Base-by-base conservation (phyloP, 2,888 invertebrate genomes). In the Stenurella melanura region DNA sequence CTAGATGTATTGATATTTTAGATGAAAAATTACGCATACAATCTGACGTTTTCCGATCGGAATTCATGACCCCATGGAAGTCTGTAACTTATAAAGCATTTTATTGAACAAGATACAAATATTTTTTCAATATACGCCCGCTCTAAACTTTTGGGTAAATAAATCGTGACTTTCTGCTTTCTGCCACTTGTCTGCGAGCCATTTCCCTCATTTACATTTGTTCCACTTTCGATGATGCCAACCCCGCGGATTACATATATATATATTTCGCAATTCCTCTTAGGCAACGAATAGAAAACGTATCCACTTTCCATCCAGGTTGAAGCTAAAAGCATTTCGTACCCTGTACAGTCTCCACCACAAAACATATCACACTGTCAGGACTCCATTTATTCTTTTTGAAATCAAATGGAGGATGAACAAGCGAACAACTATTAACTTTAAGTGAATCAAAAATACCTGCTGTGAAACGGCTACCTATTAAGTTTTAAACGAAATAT, bases 121-220 rank as follows among this genome's bases (percentile, higher is more conserved):
- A 64, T 64, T 64, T 64, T 64, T 64, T 21, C 42, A n/a, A 21
- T 21, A 30, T 30, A 26, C 42, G n/a, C 42, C 64, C 64, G 42
- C 42, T 15, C 64, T 19, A 38, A 12, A 18, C 12, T 42, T 64
- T 64, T 42, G 19, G 42, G 64, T 42, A 64, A 57, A 69, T 69
- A 69, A 69, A 69, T 69, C 69, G 57, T 26, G 68, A 68, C 68
- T 30, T 3, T 68, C 26, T 54, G 50, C 54, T 69, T 30, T 19
- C 26, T 57, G 38, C 69, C 56, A 57, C 69, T 71, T 67, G 74
- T 77, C 74, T 72, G 71, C 74, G 61, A 74, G 77, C 71, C 50
- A 71, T 71, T 57, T 69, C 34, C 80, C 80, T 84, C 84, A 84
- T 85, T 84, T 85, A 84, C 85, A 85, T 85, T 82, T 84, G 83